phyloP scores from a whole-genome alignment of 1,140 invertebrate species.

The Drosophila arizonae region DNA sequence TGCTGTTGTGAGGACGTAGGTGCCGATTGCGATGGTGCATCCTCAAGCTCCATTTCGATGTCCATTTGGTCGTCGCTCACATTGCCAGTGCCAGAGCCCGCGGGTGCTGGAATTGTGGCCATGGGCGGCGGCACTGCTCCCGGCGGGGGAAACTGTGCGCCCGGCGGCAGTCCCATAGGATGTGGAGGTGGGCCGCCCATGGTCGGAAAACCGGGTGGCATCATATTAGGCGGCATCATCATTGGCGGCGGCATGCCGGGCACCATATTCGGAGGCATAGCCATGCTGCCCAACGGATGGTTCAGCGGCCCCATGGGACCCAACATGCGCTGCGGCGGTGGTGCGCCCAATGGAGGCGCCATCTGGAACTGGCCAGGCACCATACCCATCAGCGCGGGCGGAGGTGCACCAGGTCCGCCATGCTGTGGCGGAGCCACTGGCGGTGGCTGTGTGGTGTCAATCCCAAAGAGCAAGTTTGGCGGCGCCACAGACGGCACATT shows the following conservation, averaged over 20 bases:
- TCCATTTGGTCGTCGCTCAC: constrained; percentile 87
- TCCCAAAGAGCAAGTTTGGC: constrained; percentile 78
- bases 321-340: constrained; percentile 86
- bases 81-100: constrained; percentile 39
- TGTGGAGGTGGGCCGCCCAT: constrained; percentile 83
- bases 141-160: constrained; percentile 83
- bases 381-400: constrained; percentile 84
- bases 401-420: constrained; percentile 74
- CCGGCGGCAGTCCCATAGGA: constrained; percentile 77
- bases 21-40: constrained; percentile 43
- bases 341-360: constrained; percentile 85
- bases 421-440: constrained; percentile 85
- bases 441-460: constrained; percentile 87
- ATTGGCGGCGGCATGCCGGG: constrained; percentile 84
- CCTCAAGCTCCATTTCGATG: constrained; percentile 86
- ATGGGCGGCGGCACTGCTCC: constrained; percentile 57
- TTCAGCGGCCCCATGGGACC: constrained; percentile 83
- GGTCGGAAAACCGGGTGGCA: constrained; percentile 83
- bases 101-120: constrained; percentile 36
- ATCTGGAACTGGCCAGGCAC: constrained; percentile 83
- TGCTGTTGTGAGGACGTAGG: constrained; percentile 31
- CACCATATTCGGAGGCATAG: constrained; percentile 84
- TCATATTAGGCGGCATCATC: constrained; percentile 84
- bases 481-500: constrained; percentile 51
- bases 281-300: constrained; percentile 83